These are phyloP conservation scores for Drosophila ezoana DNA, from an alignment of 2,888 invertebrate genomes.

Conservation along the genomic window DNA sequence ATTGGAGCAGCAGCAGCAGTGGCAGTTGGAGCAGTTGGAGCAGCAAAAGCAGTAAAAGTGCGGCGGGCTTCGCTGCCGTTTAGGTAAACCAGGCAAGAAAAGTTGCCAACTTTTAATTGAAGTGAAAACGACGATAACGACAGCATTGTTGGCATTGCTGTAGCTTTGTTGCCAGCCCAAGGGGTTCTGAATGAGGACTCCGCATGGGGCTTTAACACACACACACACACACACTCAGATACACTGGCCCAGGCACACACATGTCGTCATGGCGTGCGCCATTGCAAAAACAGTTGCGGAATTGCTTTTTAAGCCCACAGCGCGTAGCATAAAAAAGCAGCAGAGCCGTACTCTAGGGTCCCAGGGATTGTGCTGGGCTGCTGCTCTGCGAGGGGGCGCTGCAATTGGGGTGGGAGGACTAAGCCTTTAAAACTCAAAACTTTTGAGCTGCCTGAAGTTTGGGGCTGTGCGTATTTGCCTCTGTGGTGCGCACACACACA, in stretches of 20 bases:
- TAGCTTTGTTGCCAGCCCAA: constrained; percentile 66
- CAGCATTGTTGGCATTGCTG: constrained; percentile 77
- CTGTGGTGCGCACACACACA: constrained; percentile 44
- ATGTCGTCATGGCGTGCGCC: constrained; percentile 50
- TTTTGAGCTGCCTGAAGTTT: constrained; percentile 77
- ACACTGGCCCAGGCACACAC: constrained; percentile 22
- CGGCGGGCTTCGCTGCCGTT: constrained; percentile 52
- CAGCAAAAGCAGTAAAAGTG: constrained; percentile 29
- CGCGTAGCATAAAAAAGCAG: constrained; percentile 69
- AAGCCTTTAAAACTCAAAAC: constrained; percentile 78
- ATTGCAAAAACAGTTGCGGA: constrained; percentile 78
- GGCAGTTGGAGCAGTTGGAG: background rate
- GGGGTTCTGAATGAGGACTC: constrained; percentile 65
- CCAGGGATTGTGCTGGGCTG: constrained; percentile 58
- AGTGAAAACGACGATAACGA: constrained; percentile 83
- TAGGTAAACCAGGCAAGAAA: constrained; percentile 79
- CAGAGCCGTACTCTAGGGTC: constrained; percentile 69
- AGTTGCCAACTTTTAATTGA: constrained; percentile 83
- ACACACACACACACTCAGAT: constrained; percentile 16
- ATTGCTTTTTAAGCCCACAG: constrained; percentile 79
- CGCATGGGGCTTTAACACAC: constrained; percentile 47
- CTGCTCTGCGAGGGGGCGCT: constrained; percentile 28
- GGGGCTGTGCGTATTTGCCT: constrained; percentile 73
- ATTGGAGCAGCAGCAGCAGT: constrained; percentile 52
- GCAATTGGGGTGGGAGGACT: constrained; percentile 45